A percentile compares a stretch with the other conserved stretches of the same genome.
phyloP scores from a whole-genome alignment of 64 coral and sea anemone species.

The Stichodactyla mertensii region DNA sequence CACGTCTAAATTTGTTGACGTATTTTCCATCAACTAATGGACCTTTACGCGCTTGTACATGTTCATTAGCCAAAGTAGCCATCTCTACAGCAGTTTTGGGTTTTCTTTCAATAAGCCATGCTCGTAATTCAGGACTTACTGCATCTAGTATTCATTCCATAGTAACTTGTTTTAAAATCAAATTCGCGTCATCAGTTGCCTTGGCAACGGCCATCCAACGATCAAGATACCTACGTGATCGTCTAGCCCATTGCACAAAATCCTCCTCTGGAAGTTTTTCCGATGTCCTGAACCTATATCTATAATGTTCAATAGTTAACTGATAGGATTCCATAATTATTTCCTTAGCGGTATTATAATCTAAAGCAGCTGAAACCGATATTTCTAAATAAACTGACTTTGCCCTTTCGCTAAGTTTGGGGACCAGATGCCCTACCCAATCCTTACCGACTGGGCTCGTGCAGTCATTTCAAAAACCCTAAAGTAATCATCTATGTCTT shows the following conservation, averaged over 20 bases:
- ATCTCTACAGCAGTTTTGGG: not conserved
- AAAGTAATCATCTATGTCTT: slow-evolving; percentile 47
- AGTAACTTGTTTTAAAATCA: not conserved
- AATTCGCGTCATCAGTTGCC: slow-evolving; percentile 20
- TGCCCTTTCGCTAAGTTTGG: not conserved
- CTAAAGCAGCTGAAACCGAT: too few species aligned
- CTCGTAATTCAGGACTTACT: slow-evolving; percentile 34
- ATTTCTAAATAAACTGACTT: too few species aligned
- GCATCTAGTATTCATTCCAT: not conserved
- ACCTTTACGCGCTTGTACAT: slow-evolving; percentile 16
- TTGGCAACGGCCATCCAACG: slow-evolving; percentile 1
- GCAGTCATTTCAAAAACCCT: slow-evolving; percentile 48
- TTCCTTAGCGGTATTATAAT: too few species aligned
- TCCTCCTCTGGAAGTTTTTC: not conserved
- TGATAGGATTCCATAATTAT: too few species aligned
- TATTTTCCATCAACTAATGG: slow-evolving; percentile 28
- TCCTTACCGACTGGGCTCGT: slow-evolving; percentile 29
- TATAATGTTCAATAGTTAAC: slow-evolving; percentile 30
- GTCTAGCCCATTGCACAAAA: slow-evolving; percentile 18
- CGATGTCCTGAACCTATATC: slow-evolving; percentile 20
- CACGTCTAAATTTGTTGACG: not conserved
- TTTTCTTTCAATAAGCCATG: slow-evolving; percentile 40
- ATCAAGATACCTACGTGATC: slow-evolving; percentile 2
- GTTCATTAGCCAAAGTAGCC: slow-evolving; percentile 3
- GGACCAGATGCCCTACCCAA: slow-evolving; percentile 40